Conservation (phyloP, 2,113 vertebrate genomes). For the Craseonycteris thonglongyai region DNA sequence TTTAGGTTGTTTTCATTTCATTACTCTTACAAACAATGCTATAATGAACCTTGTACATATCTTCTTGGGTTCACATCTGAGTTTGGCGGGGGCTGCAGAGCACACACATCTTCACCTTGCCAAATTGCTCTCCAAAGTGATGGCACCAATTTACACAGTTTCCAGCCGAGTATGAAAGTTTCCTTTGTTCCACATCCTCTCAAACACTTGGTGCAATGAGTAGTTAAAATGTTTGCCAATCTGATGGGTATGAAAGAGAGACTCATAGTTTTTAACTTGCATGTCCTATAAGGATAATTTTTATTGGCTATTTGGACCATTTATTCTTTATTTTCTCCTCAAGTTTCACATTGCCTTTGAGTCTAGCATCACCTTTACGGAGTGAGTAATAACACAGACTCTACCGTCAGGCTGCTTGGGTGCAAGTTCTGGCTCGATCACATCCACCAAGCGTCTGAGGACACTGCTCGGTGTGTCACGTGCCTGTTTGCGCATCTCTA, state of each 20-base stretch:
- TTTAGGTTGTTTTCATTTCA: background rate
- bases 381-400: background rate
- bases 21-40: constrained; percentile 10
- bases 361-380: background rate
- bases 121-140: constrained; percentile 50
- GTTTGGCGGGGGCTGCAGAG: background rate
- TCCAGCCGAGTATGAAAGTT: constrained; percentile 22
- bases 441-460: background rate
- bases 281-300: constrained; percentile 7
- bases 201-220: constrained; percentile 40
- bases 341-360: background rate
- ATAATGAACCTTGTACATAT: background rate
- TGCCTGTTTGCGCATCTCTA: background rate
- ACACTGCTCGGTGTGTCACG: background rate
- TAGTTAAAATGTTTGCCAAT: constrained; percentile 52
- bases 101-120: constrained; percentile 41
- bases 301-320: constrained; percentile 9
- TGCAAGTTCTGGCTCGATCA: background rate
- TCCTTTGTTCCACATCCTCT: constrained; percentile 56
- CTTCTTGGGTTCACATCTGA: background rate
- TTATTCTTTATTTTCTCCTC: background rate
- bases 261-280: constrained; percentile 30
- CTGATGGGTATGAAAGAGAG: constrained; percentile 44
- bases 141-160: constrained; percentile 1
- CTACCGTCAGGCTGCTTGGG: background rate